Conservation (phyloP, 2,113 vertebrate genomes). For the Sterrhoptilus dennistouni region DNA sequence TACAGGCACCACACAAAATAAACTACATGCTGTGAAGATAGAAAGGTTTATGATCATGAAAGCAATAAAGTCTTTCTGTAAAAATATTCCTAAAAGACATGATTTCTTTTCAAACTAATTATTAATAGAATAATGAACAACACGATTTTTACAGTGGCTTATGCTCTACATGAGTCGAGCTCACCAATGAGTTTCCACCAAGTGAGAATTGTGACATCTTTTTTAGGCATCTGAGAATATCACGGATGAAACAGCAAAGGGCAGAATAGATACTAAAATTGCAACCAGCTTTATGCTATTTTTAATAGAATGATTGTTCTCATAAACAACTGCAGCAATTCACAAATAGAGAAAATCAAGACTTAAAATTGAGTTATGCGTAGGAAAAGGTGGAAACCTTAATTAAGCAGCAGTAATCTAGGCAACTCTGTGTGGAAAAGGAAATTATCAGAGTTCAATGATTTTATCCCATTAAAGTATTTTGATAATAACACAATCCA, state of each 20-base stretch:
- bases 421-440: rapidly evolving
- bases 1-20: neutral
- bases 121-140: neutral
- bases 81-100: neutral
- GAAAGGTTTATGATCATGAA: neutral
- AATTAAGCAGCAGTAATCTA: neutral
- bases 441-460: neutral
- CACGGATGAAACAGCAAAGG: neutral
- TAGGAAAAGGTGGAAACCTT: neutral
- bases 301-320: neutral
- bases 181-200: neutral
- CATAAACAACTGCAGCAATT: rapidly evolving
- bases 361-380: neutral
- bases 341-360: neutral
- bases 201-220: neutral
- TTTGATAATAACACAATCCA: neutral
- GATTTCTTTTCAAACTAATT: neutral
- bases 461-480: neutral
- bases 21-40: neutral
- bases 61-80: neutral
- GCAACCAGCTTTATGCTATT: rapidly evolving
- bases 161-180: neutral
- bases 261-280: neutral
- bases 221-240: neutral
- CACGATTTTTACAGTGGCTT: neutral